A percentile compares a stretch with the other conserved stretches of the same genome.
phyloP scores from a whole-genome alignment of 2,113 vertebrate species.

The Microtus pennsylvanicus region DNA sequence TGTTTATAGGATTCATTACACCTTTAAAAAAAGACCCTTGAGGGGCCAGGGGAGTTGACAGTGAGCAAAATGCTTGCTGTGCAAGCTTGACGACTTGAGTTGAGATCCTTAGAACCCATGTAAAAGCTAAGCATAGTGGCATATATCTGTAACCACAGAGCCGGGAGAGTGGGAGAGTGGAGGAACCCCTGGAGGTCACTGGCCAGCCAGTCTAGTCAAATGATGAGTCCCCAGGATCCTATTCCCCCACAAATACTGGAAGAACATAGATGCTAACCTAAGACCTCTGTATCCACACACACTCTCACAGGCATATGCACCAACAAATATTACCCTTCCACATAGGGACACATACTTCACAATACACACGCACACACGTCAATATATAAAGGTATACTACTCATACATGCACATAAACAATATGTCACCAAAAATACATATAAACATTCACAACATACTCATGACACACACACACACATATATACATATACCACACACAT shows the following conservation, averaged over 20 bases:
- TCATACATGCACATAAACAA: not conserved
- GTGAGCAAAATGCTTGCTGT: not conserved
- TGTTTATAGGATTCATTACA: not conserved
- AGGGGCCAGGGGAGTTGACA: too few species aligned
- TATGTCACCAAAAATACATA: not conserved
- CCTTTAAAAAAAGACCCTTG: not conserved
- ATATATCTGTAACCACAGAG: not conserved
- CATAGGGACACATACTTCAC: not conserved
- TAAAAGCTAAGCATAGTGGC: not conserved
- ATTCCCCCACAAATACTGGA: not conserved
- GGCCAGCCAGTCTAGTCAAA: not conserved
- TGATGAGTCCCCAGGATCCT: too few species aligned
- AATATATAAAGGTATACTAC: not conserved
- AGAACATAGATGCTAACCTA: not conserved
- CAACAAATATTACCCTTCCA: not conserved
- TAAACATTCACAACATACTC: not conserved
- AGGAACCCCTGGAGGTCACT: not conserved
- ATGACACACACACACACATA: not conserved
- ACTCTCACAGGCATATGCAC: not conserved
- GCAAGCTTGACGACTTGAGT: not conserved
- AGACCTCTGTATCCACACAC: not conserved
- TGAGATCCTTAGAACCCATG: not conserved
- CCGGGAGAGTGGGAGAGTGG: too few species aligned
- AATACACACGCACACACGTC: not conserved
- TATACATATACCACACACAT: not conserved